Conservation (phyloP, 2,113 vertebrate species). For the Gracilinanus agilis region DNA sequence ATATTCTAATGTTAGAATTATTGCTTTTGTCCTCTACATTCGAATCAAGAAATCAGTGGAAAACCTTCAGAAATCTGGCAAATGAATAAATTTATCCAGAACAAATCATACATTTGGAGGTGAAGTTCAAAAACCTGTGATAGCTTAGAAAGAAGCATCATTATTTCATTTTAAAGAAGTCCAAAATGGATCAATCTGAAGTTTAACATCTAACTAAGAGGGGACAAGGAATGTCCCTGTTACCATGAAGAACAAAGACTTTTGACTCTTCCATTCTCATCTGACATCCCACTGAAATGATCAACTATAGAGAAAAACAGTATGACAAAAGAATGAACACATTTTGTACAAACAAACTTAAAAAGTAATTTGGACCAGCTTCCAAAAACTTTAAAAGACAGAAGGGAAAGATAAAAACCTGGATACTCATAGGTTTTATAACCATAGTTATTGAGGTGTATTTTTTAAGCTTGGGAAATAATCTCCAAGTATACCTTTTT, state of each 20-base stretch:
- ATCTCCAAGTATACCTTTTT: neutral
- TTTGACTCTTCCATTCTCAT: fast-evolving
- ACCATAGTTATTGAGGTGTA: neutral
- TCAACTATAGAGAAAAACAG: neutral
- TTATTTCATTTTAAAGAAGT: neutral
- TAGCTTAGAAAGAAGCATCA: neutral
- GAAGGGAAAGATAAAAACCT: neutral
- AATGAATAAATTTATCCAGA: neutral
- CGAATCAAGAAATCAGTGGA: neutral
- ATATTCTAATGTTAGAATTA: neutral
- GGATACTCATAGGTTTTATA: neutral
- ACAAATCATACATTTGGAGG: fast-evolving
- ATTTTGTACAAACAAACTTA: slow-evolving; percentile 27
- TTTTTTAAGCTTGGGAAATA: neutral
- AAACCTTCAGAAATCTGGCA: neutral
- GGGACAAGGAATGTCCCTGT: neutral
- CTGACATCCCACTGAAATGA: neutral
- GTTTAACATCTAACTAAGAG: neutral
- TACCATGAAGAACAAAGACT: neutral
- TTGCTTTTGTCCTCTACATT: neutral
- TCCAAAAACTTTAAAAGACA: neutral
- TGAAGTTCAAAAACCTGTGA: neutral
- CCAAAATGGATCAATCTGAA: neutral
- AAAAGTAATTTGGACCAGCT: slow-evolving; percentile 20
- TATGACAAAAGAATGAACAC: neutral